A percentile compares a stretch with the other conserved stretches of the same genome.
Conservation (phyloP, 1,140 invertebrate genomes). For the Pachyrhynchus sulphureomaculatus region DNA sequence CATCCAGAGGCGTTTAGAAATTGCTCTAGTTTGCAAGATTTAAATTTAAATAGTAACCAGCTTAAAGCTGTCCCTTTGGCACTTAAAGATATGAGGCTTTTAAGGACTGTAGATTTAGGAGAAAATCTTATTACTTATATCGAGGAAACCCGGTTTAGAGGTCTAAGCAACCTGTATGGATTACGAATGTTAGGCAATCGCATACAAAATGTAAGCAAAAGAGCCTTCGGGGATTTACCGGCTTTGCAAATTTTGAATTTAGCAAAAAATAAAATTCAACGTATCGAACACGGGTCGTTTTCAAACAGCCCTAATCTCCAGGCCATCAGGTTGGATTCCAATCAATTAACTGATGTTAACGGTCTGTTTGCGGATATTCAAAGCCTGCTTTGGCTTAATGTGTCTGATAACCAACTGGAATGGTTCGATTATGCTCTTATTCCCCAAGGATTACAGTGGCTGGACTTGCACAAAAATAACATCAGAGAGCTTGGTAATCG, state of each 20-base stretch:
- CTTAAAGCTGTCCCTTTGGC: slow-evolving; percentile 78
- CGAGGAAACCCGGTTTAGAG: slow-evolving; percentile 77
- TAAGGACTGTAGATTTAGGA: slow-evolving; percentile 81
- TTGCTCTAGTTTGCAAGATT: slow-evolving; percentile 77
- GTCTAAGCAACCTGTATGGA: slow-evolving; percentile 77
- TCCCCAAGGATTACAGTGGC: slow-evolving; percentile 78
- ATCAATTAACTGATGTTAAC: slow-evolving; percentile 80
- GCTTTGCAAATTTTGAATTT: slow-evolving; percentile 85
- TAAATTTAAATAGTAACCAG: slow-evolving; percentile 83
- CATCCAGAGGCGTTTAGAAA: slow-evolving; percentile 81
- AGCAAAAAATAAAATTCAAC: slow-evolving; percentile 79
- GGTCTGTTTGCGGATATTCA: slow-evolving; percentile 81
- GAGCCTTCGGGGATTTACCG: slow-evolving; percentile 77
- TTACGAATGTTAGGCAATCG: slow-evolving; percentile 85
- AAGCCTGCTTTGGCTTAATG: slow-evolving; percentile 84
- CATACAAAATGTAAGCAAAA: slow-evolving; percentile 80
- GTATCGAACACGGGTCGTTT: slow-evolving; percentile 81
- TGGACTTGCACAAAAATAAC: slow-evolving; percentile 88
- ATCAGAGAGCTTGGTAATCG: slow-evolving; percentile 79
- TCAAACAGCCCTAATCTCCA: slow-evolving; percentile 76
- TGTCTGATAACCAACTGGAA: slow-evolving; percentile 86
- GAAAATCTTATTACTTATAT: slow-evolving; percentile 78
- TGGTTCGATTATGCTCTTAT: slow-evolving; percentile 89
- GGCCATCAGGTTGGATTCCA: slow-evolving; percentile 83
- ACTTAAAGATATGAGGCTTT: slow-evolving; percentile 66